Percentiles rank a stretch among this genome's conserved stretches.
These are phyloP conservation scores for Pionites leucogaster DNA, from an alignment of 2,113 vertebrate genomes.

Conservation along the genomic window DNA sequence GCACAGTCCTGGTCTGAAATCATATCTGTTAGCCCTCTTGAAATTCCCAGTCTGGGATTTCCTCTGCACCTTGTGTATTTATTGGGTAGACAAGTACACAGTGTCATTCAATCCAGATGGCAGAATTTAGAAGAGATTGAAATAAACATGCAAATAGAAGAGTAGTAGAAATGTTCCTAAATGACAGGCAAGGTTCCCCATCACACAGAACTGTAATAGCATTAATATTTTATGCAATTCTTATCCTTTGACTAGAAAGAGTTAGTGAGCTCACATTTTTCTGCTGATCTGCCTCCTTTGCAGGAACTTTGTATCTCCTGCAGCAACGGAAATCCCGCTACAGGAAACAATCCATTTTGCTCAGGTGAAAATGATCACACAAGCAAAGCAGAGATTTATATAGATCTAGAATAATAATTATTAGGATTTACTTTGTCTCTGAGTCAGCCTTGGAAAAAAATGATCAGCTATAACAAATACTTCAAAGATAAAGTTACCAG, in stretches of 20 bases:
- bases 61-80: background rate
- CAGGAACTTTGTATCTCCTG: background rate
- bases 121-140: background rate
- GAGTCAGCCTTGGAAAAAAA: constrained; percentile 29
- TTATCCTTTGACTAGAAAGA: background rate
- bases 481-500: constrained; percentile 28
- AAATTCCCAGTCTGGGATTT: constrained; percentile 14
- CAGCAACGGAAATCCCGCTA: background rate
- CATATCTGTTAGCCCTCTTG: background rate
- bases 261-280: background rate
- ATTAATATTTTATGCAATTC: background rate
- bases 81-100: background rate
- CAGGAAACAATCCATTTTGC: constrained; percentile 15
- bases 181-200: background rate
- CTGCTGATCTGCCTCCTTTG: background rate
- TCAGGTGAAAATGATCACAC: constrained; percentile 19
- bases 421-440: constrained; percentile 20
- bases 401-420: constrained; percentile 8
- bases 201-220: background rate
- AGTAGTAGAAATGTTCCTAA: background rate
- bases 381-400: constrained; percentile 24
- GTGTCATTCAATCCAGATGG: background rate
- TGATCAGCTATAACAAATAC: background rate
- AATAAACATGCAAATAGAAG: background rate
- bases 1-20: background rate